Base-by-base conservation (phyloP, 2,888 invertebrate species). In the Phyllotreta cruciferae region DNA sequence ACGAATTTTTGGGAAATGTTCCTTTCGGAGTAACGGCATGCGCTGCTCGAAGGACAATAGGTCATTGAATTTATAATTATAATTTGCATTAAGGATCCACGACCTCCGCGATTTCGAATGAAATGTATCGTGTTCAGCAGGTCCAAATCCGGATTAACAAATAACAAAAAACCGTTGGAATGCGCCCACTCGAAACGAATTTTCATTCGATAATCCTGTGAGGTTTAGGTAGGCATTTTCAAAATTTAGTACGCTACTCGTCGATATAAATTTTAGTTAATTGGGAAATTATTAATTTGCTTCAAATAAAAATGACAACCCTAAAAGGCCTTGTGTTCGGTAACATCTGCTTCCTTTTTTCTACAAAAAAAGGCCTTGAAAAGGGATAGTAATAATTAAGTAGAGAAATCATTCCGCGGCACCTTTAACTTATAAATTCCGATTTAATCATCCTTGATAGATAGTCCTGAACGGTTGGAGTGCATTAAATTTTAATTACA, bases 141-240 rank as follows among this genome's bases (percentile, higher is more conserved):
- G 52, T 56, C 56, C 62, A 62, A 62, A 62, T 62, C 56, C 62
- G 62, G 56, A 62, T 56, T 56, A 62, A 52, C 45, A 53, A 53
- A 53, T 36, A 60, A 52, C 56, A 62, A 62, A 11, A 56, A 38
- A 38, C 47, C 52, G 42, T 60, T 60, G 42, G 39, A 34, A 36
- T 36, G 37, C 56, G 50, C 56, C 62, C 62, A 56, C 52, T 44
- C 38, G 36, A 37, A 53, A 37, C 42, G 24, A 53, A 44, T 10
- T 50, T 41, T 41, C 34, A 7, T 49, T 49, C 50, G 8, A 49
- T 13, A 11, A 42, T 49, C 8, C n/a, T 39, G 4, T 4, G 24
- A 4, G 24, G 24, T 24, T 24, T 24, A 24, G 4, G 24, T 24
- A 24, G 4, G 24, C 24, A 24, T 24, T 24, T 24, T 24, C 24